phyloP scores from a whole-genome alignment of 1,140 invertebrate species.

The Drosophila littoralis region DNA sequence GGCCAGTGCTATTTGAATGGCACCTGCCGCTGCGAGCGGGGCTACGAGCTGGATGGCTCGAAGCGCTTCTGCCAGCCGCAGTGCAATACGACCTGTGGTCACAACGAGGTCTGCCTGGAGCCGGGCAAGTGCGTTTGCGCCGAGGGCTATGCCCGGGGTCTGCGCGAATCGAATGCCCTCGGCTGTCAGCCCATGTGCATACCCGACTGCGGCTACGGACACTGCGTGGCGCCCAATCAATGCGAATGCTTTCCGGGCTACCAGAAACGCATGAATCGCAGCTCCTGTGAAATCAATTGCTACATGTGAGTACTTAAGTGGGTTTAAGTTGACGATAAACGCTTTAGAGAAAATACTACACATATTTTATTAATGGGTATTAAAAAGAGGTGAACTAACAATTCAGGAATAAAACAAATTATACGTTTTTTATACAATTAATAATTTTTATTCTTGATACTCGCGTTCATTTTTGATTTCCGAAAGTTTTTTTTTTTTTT shows the following conservation, averaged over 20 bases:
- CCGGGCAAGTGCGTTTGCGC: slow-evolving; percentile 87
- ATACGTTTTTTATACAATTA: no score
- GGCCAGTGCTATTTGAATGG: slow-evolving; percentile 83
- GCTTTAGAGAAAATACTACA: no score
- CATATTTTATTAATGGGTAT: no score
- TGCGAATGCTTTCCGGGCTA: slow-evolving; percentile 86
- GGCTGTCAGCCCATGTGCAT: slow-evolving; percentile 80
- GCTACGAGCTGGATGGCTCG: slow-evolving; percentile 86
- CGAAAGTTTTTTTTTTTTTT: no score
- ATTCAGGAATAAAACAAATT: no score
- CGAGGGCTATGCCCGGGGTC: slow-evolving; percentile 85
- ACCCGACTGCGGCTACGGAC: slow-evolving; percentile 86
- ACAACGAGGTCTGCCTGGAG: slow-evolving; percentile 85
- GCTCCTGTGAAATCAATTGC: slow-evolving; percentile 62
- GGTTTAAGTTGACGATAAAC: background rate
- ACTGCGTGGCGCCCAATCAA: slow-evolving; percentile 86
- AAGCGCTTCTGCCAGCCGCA: slow-evolving; percentile 85
- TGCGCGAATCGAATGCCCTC: slow-evolving; percentile 61
- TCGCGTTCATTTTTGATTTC: no score
- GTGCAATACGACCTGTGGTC: slow-evolving; percentile 73
- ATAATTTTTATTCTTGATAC: no score
- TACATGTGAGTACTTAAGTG: slow-evolving; percentile 58
- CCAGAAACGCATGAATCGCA: slow-evolving; percentile 59
- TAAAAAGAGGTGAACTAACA: no score
- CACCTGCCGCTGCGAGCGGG: slow-evolving; percentile 87